Conservation (phyloP, 1,140 invertebrate genomes). For the Aphaenogaster ashmeadi region DNA sequence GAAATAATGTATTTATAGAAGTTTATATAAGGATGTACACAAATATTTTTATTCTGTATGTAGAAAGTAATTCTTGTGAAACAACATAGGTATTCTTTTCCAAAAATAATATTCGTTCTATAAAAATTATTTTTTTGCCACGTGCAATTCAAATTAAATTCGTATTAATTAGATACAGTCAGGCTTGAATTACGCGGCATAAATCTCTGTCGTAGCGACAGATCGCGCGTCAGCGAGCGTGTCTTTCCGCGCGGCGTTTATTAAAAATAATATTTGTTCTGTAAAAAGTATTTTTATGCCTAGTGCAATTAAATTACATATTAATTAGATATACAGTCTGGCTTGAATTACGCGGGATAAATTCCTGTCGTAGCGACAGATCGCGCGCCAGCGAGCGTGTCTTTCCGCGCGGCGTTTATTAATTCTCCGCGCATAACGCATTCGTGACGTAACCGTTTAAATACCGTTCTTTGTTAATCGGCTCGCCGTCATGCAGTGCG, state of each 20-base stretch:
- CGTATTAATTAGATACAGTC: neutral
- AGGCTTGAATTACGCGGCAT: neutral
- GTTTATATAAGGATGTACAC: neutral
- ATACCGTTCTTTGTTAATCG: constrained; percentile 26
- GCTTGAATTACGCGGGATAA: neutral
- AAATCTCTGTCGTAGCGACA: neutral
- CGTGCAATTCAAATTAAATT: neutral
- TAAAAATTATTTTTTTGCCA: neutral
- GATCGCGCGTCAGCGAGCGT: neutral
- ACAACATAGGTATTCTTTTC: neutral
- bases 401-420: neutral
- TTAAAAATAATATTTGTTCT: neutral
- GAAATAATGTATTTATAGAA: neutral
- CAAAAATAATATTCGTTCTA: neutral
- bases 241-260: neutral
- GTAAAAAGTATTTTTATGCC: constrained; percentile 4
- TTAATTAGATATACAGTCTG: neutral
- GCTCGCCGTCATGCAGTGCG: neutral
- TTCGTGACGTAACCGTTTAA: constrained; percentile 31
- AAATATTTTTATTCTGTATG: neutral
- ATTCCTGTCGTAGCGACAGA: neutral
- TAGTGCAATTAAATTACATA: neutral
- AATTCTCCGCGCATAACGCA: neutral
- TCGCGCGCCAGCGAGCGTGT: neutral
- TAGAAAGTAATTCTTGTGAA: neutral